phyloP scores from a whole-genome alignment of 1,140 invertebrate species.

The Drosophila tristis region DNA sequence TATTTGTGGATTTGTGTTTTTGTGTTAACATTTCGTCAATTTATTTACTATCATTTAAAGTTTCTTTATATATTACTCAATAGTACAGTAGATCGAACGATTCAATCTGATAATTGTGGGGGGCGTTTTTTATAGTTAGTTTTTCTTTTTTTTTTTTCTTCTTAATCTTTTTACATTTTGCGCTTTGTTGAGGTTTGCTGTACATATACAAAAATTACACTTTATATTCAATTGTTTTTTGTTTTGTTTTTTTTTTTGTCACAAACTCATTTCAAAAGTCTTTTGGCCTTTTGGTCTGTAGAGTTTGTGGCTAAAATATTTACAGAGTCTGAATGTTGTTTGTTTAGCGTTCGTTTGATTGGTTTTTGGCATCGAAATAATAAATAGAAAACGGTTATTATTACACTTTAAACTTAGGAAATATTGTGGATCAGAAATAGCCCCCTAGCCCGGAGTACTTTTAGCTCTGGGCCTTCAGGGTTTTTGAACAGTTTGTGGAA shows the following conservation, averaged over 20 bases:
- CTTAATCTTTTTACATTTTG: constrained; percentile 24
- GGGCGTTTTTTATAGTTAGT: constrained; percentile 1
- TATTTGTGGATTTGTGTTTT: constrained; percentile 6
- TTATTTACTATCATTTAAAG: constrained; percentile 67
- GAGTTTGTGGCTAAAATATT: constrained; percentile 38
- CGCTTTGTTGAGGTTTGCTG: constrained; percentile 31
- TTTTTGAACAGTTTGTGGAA: too few species aligned
- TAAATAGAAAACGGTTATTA: constrained; percentile 24
- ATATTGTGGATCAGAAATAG: constrained; percentile 9
- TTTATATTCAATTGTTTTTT: constrained; percentile 23
- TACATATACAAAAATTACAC: constrained; percentile 50
- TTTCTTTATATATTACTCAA: constrained; percentile 64
- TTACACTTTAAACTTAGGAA: constrained; percentile 23
- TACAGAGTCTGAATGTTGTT: constrained; percentile 32
- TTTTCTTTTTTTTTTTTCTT: constrained; percentile 45
- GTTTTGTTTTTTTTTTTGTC: neutral
- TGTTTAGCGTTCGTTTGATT: constrained; percentile 12
- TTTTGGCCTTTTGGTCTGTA: neutral
- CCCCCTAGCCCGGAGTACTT: neutral
- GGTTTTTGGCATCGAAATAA: constrained; percentile 58
- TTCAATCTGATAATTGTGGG: constrained; percentile 45
- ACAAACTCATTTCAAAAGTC: constrained; percentile 20
- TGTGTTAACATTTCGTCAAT: constrained; percentile 69
- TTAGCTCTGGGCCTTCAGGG: too few species aligned
- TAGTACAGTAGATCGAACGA: constrained; percentile 59